phyloP scores from a whole-genome alignment of 2,888 invertebrate species.

The Stenichneumon culpator region DNA sequence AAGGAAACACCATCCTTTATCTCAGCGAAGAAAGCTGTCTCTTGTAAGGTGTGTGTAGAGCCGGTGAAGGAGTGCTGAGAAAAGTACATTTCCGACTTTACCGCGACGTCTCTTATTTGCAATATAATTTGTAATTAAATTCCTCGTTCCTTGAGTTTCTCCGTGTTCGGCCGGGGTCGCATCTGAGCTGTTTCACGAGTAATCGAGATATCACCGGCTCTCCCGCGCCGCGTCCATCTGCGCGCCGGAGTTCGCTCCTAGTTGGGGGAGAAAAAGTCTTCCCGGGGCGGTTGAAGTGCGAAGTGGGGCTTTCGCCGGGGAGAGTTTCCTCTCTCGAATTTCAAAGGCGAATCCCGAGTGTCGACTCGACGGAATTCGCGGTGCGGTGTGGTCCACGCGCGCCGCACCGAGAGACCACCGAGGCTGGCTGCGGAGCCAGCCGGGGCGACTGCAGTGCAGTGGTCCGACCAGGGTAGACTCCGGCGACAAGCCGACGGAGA shows the following conservation, averaged over 20 bases:
- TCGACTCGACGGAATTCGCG: constrained; percentile 42
- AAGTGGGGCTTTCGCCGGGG: constrained; percentile 21
- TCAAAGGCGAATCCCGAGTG: constrained; percentile 41
- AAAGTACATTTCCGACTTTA: not conserved
- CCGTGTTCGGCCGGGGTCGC: not conserved
- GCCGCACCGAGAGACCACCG: constrained; percentile 11
- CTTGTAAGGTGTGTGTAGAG: too few species aligned
- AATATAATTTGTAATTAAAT: not conserved
- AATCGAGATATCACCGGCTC: constrained; percentile 9
- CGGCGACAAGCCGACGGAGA: constrained; percentile 66
- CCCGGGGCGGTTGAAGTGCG: constrained; percentile 15
- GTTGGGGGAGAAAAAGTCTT: constrained; percentile 12
- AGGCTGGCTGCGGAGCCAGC: constrained; percentile 11
- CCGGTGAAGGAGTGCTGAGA: not conserved
- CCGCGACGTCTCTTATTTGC: not conserved
- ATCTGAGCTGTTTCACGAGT: not conserved
- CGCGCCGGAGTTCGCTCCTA: not conserved
- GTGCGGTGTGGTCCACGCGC: constrained; percentile 53
- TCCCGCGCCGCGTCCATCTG: not conserved
- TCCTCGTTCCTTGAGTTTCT: not conserved
- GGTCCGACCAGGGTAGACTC: constrained; percentile 42
- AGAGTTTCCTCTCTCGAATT: constrained; percentile 38
- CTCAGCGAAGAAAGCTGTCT: too few species aligned
- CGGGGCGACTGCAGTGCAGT: constrained; percentile 20
- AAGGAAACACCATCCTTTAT: too few species aligned